Evolutionary conservation across 1,140 invertebrate species (phyloP).

Genomic region (Dufourea novaeangliae): DNA sequence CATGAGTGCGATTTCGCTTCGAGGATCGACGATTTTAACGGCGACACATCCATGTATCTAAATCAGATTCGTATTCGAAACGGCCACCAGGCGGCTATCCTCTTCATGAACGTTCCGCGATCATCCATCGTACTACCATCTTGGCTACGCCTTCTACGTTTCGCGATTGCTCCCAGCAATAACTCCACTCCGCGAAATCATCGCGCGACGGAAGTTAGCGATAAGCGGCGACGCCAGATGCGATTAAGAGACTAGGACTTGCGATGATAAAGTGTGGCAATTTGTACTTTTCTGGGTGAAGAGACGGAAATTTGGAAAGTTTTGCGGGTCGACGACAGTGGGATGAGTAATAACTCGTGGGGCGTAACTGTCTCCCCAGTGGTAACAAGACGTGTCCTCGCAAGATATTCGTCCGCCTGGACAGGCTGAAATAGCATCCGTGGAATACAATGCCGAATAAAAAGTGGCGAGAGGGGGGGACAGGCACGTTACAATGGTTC

Average conservation of each 20-base stretch:
- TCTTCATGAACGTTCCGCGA: not conserved
- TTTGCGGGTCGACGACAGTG: not conserved
- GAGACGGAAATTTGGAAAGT: not conserved
- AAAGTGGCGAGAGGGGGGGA: conserved; percentile 45
- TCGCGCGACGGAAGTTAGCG: conserved; percentile 1
- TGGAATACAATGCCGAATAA: conserved; percentile 38
- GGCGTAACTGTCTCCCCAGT: not conserved
- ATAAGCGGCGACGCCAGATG: not conserved
- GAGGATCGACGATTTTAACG: conserved; percentile 24
- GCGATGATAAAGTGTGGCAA: not conserved
- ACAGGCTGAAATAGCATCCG: conserved; percentile 33
- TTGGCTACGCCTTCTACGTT: not conserved
- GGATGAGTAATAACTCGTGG: not conserved
- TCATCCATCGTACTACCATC: not conserved
- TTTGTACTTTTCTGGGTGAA: conserved; percentile 4
- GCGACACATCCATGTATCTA: conserved; percentile 27
- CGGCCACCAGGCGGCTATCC: not conserved
- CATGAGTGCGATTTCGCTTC: conserved; percentile 28
- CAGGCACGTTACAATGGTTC: conserved; percentile 34
- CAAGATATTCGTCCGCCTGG: not conserved
- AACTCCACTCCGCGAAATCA: not conserved
- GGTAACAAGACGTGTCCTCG: not conserved
- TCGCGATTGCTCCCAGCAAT: not conserved
- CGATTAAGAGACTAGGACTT: not conserved
- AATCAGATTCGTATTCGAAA: conserved; percentile 21